These are phyloP conservation scores for Chaenocephalus aceratus DNA, from an alignment of 2,113 vertebrate species.

Conservation along the genomic window DNA sequence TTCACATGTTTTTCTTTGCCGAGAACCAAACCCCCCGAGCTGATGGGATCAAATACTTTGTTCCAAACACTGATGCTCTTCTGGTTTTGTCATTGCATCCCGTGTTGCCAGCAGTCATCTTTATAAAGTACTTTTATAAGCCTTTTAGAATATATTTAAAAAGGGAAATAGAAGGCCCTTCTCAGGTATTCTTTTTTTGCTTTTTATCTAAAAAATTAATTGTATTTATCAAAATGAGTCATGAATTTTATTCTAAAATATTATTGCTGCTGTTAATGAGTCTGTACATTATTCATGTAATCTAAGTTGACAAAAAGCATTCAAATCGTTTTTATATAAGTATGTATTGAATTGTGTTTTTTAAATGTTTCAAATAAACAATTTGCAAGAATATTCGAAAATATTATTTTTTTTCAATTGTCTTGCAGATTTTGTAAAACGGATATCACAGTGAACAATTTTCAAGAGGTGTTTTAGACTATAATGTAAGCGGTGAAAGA, in stretches of 20 bases:
- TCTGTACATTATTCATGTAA: background rate
- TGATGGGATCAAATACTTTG: background rate
- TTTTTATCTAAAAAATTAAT: background rate
- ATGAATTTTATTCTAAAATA: background rate
- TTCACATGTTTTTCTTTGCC: background rate
- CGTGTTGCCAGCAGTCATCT: background rate
- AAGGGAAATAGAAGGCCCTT: background rate
- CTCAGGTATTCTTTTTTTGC: background rate
- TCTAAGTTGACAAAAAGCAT: background rate
- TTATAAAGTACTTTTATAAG: background rate
- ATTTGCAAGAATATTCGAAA: background rate
- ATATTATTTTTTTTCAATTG: background rate
- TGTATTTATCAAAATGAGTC: background rate
- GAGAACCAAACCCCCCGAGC: background rate
- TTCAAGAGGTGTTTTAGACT: background rate
- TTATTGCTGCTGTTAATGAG: background rate
- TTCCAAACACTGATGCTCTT: background rate
- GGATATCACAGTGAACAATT: background rate
- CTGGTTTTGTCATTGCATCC: background rate
- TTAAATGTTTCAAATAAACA: background rate
- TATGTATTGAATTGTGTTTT: background rate
- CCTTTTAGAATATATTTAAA: background rate
- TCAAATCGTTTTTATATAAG: background rate
- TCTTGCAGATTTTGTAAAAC: background rate
- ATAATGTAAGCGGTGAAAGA: background rate